phyloP scores from a whole-genome alignment of 2,888 invertebrate species.

The Acanthosepion lycidas region DNA sequence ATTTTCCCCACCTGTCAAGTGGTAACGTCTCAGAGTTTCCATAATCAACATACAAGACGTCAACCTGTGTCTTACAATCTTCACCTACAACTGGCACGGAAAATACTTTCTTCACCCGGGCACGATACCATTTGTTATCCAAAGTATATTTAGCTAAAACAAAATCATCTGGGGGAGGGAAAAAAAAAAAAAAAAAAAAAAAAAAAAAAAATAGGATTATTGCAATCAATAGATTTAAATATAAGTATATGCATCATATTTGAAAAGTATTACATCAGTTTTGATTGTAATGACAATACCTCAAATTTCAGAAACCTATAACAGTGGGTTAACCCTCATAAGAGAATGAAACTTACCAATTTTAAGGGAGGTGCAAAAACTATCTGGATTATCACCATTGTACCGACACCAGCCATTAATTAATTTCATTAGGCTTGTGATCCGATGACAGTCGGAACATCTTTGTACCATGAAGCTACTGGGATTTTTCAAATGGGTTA shows the following conservation, averaged over 20 bases:
- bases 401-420: constrained; percentile 63
- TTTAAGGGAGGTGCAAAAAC: not conserved
- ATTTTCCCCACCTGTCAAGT: not conserved
- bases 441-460: constrained; percentile 57
- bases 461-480: constrained; percentile 80
- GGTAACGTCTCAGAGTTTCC: constrained; percentile 84
- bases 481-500: constrained; percentile 80
- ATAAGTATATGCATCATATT: too few species aligned
- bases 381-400: not conserved
- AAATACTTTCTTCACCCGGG: constrained; percentile 78
- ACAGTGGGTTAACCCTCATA: too few species aligned
- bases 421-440: constrained; percentile 59
- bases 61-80: constrained; percentile 56
- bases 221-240: too few species aligned
- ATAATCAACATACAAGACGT: constrained; percentile 86
- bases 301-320: too few species aligned
- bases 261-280: too few species aligned
- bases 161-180: constrained; percentile 58
- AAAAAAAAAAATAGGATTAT: too few species aligned
- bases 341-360: not conserved
- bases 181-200: not conserved
- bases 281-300: too few species aligned
- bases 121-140: constrained; percentile 84
- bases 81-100: not conserved
- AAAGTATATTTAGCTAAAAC: constrained; percentile 80